These are phyloP conservation scores for Lepidurus apus DNA, from an alignment of 1,140 invertebrate species.

Conservation along the genomic window DNA sequence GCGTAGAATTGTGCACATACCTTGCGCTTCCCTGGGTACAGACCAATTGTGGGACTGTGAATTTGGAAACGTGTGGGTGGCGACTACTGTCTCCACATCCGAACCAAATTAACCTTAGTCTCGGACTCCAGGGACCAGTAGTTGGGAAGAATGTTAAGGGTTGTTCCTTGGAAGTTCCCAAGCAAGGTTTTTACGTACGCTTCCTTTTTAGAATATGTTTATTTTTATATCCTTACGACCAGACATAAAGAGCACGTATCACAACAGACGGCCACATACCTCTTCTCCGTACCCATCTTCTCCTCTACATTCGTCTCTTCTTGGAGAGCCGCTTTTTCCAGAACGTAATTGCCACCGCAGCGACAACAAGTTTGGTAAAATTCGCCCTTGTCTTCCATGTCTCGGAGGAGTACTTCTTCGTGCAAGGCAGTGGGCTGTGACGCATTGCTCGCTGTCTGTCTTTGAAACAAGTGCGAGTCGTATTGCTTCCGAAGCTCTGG, in stretches of 20 bases:
- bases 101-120: constrained; percentile 5
- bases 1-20: too few relatives aligned
- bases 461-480: not conserved
- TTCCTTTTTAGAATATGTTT: not conserved
- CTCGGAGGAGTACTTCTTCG: not conserved
- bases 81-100: not conserved
- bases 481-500: not conserved
- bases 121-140: not conserved
- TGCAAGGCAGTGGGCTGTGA: not conserved
- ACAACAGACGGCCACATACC: constrained; percentile 4
- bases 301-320: not conserved
- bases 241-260: constrained; percentile 19
- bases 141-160: not conserved
- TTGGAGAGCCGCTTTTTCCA: not conserved
- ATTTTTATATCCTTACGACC: not conserved
- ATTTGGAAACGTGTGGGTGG: too few relatives aligned
- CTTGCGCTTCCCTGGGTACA: too few relatives aligned
- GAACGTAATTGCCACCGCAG: not conserved
- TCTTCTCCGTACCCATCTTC: not conserved
- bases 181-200: not conserved
- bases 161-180: not conserved
- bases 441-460: not conserved
- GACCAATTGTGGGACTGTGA: too few relatives aligned
- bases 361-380: not conserved
- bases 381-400: not conserved